These are phyloP conservation scores for Cepaea nemoralis DNA, from an alignment of 1,140 invertebrate genomes.

Conservation along the genomic window DNA sequence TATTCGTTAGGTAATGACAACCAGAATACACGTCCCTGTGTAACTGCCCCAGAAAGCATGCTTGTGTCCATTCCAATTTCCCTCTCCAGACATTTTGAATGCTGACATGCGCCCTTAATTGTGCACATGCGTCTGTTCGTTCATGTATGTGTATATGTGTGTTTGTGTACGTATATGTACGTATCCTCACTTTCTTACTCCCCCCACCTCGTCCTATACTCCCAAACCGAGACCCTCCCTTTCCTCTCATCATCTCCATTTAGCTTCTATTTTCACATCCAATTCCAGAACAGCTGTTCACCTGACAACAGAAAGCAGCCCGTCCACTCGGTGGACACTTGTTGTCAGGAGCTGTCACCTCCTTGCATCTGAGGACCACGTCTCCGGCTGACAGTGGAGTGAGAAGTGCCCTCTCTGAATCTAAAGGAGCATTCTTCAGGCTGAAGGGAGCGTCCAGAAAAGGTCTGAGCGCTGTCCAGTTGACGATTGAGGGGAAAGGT, in stretches of 20 bases:
- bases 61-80: no score
- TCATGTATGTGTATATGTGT: no score
- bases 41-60: no score
- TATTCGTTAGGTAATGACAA: no score
- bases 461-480: not conserved
- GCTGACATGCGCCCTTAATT: no score
- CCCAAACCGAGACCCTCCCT: not conserved
- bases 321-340: not conserved
- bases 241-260: not conserved
- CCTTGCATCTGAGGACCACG: not conserved
- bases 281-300: not conserved
- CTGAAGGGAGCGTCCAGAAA: not conserved
- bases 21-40: no score
- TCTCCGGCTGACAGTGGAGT: not conserved
- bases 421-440: not conserved
- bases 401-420: not conserved
- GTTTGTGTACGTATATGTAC: no score
- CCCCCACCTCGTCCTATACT: not conserved
- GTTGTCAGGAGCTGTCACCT: constrained; percentile 3
- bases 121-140: no score
- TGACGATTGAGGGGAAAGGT: no score
- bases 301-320: not conserved
- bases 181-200: not conserved
- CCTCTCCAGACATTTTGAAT: no score
- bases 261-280: not conserved